A percentile compares a stretch with the other conserved stretches of the same genome.
These are phyloP conservation scores for Discoglossus pictus DNA, from an alignment of 2,797 vertebrate species.

Conservation along the genomic window DNA sequence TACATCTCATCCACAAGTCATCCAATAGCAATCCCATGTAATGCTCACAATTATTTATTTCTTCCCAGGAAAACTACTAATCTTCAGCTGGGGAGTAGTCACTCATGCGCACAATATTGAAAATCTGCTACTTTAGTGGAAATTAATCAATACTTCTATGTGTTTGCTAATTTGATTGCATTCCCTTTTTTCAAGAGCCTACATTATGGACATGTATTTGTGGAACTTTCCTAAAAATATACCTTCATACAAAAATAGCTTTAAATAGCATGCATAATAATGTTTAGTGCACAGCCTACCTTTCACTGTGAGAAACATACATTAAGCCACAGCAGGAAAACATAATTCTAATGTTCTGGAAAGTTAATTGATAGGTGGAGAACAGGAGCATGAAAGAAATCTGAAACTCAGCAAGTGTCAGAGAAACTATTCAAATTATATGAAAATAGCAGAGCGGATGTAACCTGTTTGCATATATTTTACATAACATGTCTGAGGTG, in stretches of 20 bases:
- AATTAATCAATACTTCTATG: too few relatives aligned
- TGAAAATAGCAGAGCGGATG: conserved; percentile 6
- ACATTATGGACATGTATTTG: too few relatives aligned
- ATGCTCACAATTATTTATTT: too few relatives aligned
- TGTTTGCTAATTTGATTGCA: too few relatives aligned
- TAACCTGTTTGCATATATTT: conserved; percentile 33
- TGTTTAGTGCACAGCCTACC: conserved; percentile 4
- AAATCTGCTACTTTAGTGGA: too few relatives aligned
- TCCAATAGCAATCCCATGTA: too few relatives aligned
- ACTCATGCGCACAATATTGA: too few relatives aligned
- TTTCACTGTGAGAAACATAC: not conserved
- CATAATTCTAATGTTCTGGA: conserved; percentile 13
- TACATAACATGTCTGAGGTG: conserved; percentile 18
- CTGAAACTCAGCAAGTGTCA: conserved; percentile 4
- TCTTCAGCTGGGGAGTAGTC: too few relatives aligned
- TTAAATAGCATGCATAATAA: conserved; percentile 11
- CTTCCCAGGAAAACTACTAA: too few relatives aligned
- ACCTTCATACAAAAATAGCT: conserved; percentile 13
- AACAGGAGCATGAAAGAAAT: conserved; percentile 6
- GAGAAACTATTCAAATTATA: conserved; percentile 5
- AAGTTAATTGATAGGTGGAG: conserved; percentile 8
- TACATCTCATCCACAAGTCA: too few relatives aligned
- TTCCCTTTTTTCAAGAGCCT: too few relatives aligned
- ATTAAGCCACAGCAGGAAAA: not conserved
- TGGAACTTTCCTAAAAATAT: too few relatives aligned